phyloP scores from a whole-genome alignment of 2,797 vertebrate genomes.

The Morelia viridis region DNA sequence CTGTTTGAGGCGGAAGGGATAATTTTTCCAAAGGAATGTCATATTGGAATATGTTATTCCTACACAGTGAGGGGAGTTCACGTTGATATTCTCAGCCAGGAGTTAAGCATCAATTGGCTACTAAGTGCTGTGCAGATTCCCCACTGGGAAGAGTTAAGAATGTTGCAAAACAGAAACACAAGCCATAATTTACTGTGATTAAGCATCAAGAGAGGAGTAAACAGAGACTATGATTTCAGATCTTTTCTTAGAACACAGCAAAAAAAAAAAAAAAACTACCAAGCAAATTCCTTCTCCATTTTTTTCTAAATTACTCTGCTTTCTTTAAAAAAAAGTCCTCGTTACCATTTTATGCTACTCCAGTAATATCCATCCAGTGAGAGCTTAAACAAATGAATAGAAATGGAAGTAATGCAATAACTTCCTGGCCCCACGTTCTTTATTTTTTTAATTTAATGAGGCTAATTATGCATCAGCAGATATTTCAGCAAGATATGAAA shows the following conservation, averaged over 20 bases:
- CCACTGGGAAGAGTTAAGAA: slow-evolving; percentile 56
- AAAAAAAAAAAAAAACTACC: background rate
- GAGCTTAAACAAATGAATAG: background rate
- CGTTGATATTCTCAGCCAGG: slow-evolving; percentile 49
- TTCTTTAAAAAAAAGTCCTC: background rate
- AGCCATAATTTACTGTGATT: slow-evolving; percentile 66
- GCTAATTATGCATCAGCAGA: background rate
- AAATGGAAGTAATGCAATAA: background rate
- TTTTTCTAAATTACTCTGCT: background rate
- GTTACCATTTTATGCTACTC: background rate
- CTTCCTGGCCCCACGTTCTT: background rate
- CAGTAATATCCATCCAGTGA: background rate
- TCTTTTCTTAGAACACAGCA: slow-evolving; percentile 22
- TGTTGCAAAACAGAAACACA: slow-evolving; percentile 51
- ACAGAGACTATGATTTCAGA: slow-evolving; percentile 31
- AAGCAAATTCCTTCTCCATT: background rate
- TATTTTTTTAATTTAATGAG: background rate
- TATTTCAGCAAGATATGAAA: background rate
- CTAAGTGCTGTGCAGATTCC: slow-evolving; percentile 54
- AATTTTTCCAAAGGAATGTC: slow-evolving; percentile 40
- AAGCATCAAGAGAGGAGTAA: slow-evolving; percentile 53
- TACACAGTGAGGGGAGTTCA: slow-evolving; percentile 41
- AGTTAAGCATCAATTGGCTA: slow-evolving; percentile 53
- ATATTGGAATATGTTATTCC: slow-evolving; percentile 60
- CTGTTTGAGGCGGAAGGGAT: slow-evolving; percentile 40